A percentile compares a stretch with the other conserved stretches of the same genome.
Conservation (phyloP, 2,888 invertebrate species). For the Xestia xanthographa region DNA sequence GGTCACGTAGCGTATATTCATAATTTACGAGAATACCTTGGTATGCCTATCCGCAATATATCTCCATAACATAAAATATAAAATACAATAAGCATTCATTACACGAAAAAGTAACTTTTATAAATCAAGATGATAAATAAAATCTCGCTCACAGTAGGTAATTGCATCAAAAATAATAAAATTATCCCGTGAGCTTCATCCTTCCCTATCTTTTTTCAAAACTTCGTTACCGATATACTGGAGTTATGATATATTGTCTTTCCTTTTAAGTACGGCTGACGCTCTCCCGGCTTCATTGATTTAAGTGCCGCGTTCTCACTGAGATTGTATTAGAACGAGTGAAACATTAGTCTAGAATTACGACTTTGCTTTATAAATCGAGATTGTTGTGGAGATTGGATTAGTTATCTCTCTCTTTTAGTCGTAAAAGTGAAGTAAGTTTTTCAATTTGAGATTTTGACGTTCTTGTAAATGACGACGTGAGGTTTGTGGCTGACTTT, state of each 20-base stretch:
- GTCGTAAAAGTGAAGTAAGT: slow-evolving; percentile 20
- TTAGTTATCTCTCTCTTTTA: slow-evolving; percentile 20
- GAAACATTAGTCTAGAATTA: slow-evolving; percentile 42
- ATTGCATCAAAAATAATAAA: slow-evolving; percentile 67
- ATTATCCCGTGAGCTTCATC: slow-evolving; percentile 49
- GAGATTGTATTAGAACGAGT: slow-evolving; percentile 39
- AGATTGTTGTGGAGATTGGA: slow-evolving; percentile 42
- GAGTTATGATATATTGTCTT: slow-evolving; percentile 57
- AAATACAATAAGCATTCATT: slow-evolving; percentile 51
- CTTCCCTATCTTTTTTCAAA: slow-evolving; percentile 52
- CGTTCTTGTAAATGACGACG: fast-evolving
- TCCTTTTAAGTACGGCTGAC: slow-evolving; percentile 48
- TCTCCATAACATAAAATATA: slow-evolving; percentile 33
- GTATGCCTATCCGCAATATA: slow-evolving; percentile 18
- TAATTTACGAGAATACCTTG: slow-evolving; percentile 38
- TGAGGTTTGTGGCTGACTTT: too few species aligned
- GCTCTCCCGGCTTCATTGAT: slow-evolving; percentile 51
- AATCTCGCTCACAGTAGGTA: slow-evolving; percentile 63
- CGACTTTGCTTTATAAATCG: slow-evolving; percentile 41
- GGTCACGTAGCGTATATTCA: slow-evolving; percentile 37
- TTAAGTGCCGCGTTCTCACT: slow-evolving; percentile 39
- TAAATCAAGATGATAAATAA: slow-evolving; percentile 64
- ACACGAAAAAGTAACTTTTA: slow-evolving; percentile 46
- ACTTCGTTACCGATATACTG: slow-evolving; percentile 56
- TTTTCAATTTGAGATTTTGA: slow-evolving; percentile 1